Percentiles rank a stretch among this genome's conserved stretches.
phyloP scores from a whole-genome alignment of 1,140 invertebrate genomes.

The Orchestia grillus region DNA sequence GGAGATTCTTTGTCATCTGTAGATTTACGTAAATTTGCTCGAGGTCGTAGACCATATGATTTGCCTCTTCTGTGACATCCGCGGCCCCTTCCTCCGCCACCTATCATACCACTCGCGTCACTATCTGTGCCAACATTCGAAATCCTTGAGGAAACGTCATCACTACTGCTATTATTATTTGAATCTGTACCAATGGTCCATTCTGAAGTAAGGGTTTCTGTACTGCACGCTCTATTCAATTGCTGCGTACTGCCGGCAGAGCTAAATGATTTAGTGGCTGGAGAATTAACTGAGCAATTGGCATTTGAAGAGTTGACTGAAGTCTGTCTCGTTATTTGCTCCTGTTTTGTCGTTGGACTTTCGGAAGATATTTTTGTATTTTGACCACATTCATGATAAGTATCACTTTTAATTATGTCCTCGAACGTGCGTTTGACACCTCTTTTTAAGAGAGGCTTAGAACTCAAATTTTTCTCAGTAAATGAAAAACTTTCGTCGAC shows the following conservation, averaged over 20 bases:
- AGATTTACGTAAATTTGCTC: constrained; percentile 42
- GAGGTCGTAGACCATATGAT: constrained; percentile 50
- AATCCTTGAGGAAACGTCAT: background rate
- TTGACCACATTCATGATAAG: background rate
- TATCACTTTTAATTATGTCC: constrained; percentile 22
- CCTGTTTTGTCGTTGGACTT: background rate
- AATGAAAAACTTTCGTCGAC: constrained; percentile 14
- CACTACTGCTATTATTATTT: constrained; percentile 33
- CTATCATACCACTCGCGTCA: background rate
- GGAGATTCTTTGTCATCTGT: constrained; percentile 44
- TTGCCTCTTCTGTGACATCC: background rate
- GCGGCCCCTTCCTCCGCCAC: background rate
- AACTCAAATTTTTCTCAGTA: background rate
- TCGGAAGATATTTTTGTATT: background rate
- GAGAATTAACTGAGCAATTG: background rate
- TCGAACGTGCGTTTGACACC: background rate
- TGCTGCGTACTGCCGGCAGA: background rate
- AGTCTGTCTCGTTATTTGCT: background rate
- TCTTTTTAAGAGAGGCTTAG: background rate
- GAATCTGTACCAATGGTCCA: background rate
- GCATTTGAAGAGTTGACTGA: background rate
- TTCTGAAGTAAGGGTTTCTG: background rate
- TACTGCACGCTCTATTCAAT: background rate
- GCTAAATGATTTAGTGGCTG: background rate
- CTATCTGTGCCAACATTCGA: background rate